Evolutionary conservation across 2,113 vertebrate genomes (phyloP).

Genomic region (Quiscalus mexicanus): DNA sequence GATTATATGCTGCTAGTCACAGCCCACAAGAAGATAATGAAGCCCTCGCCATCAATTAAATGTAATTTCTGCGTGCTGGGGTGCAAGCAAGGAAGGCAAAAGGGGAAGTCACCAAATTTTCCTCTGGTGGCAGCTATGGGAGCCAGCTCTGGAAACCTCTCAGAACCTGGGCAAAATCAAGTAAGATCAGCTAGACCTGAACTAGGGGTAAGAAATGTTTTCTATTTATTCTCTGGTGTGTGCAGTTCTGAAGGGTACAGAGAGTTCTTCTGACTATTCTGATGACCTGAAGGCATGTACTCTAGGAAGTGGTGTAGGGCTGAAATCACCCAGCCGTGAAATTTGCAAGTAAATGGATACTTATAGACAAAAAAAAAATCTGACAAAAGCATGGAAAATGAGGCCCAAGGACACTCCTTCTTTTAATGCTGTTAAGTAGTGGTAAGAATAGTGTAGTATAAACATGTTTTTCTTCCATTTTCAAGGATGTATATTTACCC

Average conservation of each 20-base stretch:
- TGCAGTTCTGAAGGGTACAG: background rate
- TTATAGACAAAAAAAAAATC: background rate
- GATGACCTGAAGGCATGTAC: background rate
- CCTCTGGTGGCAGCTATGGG: background rate
- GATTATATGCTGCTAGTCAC: background rate
- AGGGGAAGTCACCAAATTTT: background rate
- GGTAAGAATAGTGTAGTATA: background rate
- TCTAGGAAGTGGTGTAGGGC: background rate
- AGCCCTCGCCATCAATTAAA: constrained; percentile 21
- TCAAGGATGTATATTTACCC: background rate
- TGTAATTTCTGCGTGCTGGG: background rate
- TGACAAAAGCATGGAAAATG: background rate
- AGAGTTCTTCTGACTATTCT: background rate
- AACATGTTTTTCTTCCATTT: background rate
- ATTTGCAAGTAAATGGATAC: background rate
- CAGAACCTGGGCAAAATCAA: background rate
- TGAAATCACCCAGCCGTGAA: background rate
- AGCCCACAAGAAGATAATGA: constrained; percentile 1
- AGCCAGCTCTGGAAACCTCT: background rate
- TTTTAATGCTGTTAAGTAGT: background rate
- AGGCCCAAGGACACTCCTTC: background rate
- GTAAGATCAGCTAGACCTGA: background rate
- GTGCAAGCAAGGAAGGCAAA: background rate
- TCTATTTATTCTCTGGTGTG: background rate
- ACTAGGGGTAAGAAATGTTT: background rate